Evolutionary conservation across 1,140 invertebrate genomes (phyloP).

Genomic region (Drosophila truncata): DNA sequence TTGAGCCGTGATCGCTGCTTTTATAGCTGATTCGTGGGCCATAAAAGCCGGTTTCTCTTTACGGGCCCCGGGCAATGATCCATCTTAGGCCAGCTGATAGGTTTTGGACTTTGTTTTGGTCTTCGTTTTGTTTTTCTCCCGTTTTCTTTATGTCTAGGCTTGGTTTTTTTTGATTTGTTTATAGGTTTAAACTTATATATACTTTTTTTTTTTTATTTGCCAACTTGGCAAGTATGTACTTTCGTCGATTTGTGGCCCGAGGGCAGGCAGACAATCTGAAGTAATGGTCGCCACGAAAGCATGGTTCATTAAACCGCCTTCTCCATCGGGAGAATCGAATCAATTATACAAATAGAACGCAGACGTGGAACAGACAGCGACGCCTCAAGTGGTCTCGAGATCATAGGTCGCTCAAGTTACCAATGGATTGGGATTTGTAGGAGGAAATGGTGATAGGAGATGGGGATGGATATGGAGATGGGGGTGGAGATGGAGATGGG

Average conservation of each 20-base stretch:
- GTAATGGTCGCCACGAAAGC: conserved; percentile 51
- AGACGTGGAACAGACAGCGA: conserved; percentile 57
- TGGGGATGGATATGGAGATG: background rate
- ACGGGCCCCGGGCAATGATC: conserved; percentile 60
- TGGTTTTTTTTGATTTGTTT: conserved; percentile 7
- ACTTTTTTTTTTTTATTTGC: conserved; percentile 13
- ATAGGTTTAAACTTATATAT: too few relatives aligned
- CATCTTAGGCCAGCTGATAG: conserved; percentile 53
- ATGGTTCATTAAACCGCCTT: conserved; percentile 66
- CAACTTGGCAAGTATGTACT: conserved; percentile 59
- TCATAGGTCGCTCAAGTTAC: conserved; percentile 55
- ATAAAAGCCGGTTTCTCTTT: conserved; percentile 66
- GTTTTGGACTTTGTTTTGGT: conserved; percentile 47
- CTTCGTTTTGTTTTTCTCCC: conserved; percentile 27
- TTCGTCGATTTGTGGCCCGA: conserved; percentile 60
- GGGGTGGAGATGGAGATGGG: background rate
- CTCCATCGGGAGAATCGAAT: conserved; percentile 57
- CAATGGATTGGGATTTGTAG: conserved; percentile 21
- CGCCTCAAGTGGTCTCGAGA: conserved; percentile 54
- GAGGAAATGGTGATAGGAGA: background rate
- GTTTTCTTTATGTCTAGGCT: conserved; percentile 34
- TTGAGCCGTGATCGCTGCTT: conserved; percentile 19
- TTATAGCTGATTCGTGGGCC: conserved; percentile 48
- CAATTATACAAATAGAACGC: conserved; percentile 65
- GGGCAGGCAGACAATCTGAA: conserved; percentile 41